Evolutionary conservation across 2,113 vertebrate species (phyloP).

Genomic region (Terrapene triunguis): DNA sequence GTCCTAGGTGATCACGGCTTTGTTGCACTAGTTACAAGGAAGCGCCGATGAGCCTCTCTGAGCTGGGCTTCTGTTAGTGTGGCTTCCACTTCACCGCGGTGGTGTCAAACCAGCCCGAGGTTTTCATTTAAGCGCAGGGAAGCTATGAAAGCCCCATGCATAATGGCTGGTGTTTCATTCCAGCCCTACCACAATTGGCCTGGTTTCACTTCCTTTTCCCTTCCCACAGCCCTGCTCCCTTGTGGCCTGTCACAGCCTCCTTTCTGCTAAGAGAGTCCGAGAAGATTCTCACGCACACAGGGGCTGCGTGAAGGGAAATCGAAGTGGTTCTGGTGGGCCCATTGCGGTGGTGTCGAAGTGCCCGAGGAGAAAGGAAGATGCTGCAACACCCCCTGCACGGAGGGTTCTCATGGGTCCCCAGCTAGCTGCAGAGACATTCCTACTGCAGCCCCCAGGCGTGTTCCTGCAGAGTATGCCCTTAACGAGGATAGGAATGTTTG

Average conservation of each 20-base stretch:
- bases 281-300: background rate
- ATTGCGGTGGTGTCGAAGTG: no score
- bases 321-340: background rate
- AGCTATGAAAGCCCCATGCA: background rate
- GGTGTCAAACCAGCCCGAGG: background rate
- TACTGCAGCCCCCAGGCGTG: background rate
- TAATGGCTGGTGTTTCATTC: background rate
- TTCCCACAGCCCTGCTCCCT: background rate
- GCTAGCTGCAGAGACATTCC: background rate
- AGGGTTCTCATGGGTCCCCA: background rate
- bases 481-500: slow-evolving; percentile 20
- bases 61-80: background rate
- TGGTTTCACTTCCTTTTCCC: background rate
- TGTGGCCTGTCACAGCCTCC: background rate
- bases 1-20: background rate
- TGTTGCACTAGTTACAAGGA: background rate
- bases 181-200: background rate
- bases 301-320: background rate
- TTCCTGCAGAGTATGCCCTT: background rate
- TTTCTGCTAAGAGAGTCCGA: background rate
- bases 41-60: background rate
- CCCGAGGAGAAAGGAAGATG: background rate
- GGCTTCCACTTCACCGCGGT: background rate
- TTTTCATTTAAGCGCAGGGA: background rate
- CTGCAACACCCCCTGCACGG: background rate